Evolutionary conservation across 2,797 vertebrate species (phyloP), one percentile per base, ranked within the genome.

Genomic region (Anabacerthia variegaticeps): DNA sequence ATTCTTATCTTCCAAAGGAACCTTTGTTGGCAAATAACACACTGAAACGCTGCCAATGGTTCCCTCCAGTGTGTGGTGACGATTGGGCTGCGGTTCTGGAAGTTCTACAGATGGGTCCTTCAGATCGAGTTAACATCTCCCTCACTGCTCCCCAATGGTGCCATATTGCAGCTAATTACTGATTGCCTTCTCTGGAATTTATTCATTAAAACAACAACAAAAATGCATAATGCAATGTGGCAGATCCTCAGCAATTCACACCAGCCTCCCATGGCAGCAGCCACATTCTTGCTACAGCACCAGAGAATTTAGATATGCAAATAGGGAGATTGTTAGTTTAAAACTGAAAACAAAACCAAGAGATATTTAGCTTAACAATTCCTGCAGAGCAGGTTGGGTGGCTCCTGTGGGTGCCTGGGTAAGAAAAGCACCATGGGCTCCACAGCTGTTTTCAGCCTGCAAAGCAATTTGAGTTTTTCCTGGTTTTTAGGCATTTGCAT

Each of bases 101-200:
- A 68, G 58, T 78, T 71, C 83, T 88, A 4, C 89, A 92, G 87
- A 85, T 71, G 90, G 79, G 51, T 73, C 87, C 85, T 93, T 96
- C 92, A 84, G 51, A 91, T 74, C 62, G 14, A 27, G 74, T 95
- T 66, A 95, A 66, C 65, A 74, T 74, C 78, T 90, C 52, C 52
- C 71, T 44, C 46, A 0, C 32, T 34, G 73, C 85, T 67, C 51
- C 81, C 66, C 3, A 2, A 34, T 65, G 44, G 26, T 52, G 82
- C 88, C 92, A 78, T 69, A 93, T 55, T 91, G 93, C 19, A 73
- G 80, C 84, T 95, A 95, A 97, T 95, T 95, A 84, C 85, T 48
- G 74, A 88, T 71, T 36, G 84, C 78, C 67, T 93, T 76, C 84
- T 49, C 90, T 58, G 88, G 55, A 68, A 86, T 83, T 46, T 71